These are phyloP conservation scores for Diuraphis noxia DNA, from an alignment of 1,140 invertebrate species.

Conservation along the genomic window DNA sequence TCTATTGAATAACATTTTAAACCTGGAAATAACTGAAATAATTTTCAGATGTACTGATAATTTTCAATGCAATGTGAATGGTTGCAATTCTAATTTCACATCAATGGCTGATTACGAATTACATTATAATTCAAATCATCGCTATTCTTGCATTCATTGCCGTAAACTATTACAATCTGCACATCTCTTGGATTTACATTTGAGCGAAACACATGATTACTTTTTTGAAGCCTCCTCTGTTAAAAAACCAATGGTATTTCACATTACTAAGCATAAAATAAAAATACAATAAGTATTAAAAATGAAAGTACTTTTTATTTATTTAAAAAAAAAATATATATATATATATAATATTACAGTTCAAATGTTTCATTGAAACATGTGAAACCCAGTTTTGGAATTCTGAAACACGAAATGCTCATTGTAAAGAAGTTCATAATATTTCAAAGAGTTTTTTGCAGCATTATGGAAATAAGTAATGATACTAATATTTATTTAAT, in stretches of 20 bases:
- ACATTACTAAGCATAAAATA: too few species aligned
- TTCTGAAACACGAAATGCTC: background rate
- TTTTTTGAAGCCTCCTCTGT: background rate
- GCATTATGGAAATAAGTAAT: constrained; percentile 18
- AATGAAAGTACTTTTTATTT: too few species aligned
- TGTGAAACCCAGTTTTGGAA: constrained; percentile 28
- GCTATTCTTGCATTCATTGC: constrained; percentile 32
- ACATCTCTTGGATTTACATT: constrained; percentile 44
- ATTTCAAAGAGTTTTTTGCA: background rate
- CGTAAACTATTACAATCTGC: constrained; percentile 36
- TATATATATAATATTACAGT: background rate
- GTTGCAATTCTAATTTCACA: background rate
- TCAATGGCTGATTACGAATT: background rate
- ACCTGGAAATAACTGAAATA: background rate
- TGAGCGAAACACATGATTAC: constrained; percentile 42
- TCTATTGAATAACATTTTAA: background rate
- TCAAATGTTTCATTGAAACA: constrained; percentile 35
- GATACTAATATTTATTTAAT: background rate
- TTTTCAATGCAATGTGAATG: constrained; percentile 36
- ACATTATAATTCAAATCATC: constrained; percentile 49
- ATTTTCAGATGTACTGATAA: background rate
- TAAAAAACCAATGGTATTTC: constrained; percentile 38
- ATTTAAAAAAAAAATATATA: too few species aligned
- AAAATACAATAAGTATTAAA: too few species aligned
- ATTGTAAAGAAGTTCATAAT: constrained; percentile 32